phyloP scores from a whole-genome alignment of 2,888 invertebrate species.

The Clunio marinus region DNA sequence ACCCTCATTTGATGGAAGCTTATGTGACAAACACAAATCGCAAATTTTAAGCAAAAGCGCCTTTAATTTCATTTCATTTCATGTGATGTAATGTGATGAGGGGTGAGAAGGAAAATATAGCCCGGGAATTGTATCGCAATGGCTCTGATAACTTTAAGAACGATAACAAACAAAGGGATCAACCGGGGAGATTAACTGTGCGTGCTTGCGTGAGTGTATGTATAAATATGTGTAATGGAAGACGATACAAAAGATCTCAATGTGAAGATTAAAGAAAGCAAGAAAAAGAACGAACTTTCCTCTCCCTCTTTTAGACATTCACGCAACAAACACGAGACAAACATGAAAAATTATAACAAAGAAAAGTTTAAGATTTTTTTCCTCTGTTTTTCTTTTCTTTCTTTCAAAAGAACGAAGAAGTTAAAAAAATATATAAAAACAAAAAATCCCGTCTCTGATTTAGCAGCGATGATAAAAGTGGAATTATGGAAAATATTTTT shows the following conservation, averaged over 20 bases:
- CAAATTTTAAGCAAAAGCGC: not conserved
- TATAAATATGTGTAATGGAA: not conserved
- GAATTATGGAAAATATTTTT: conserved; percentile 25
- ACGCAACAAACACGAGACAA: not conserved
- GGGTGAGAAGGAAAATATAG: not conserved
- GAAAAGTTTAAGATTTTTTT: not conserved
- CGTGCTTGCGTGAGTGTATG: too few species aligned
- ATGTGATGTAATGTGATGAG: not conserved
- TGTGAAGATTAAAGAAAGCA: conserved; percentile 11
- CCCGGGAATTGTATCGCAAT: not conserved
- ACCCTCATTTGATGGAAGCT: not conserved
- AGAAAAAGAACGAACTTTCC: too few species aligned
- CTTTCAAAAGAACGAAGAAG: not conserved
- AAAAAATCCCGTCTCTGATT: too few species aligned
- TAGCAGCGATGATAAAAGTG: conserved; percentile 27
- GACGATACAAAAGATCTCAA: not conserved
- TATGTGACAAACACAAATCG: not conserved
- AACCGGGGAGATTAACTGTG: not conserved
- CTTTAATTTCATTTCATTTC: conserved; percentile 23
- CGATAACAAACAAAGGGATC: conserved; percentile 25
- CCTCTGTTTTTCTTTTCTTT: not conserved
- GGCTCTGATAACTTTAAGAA: conserved; percentile 10
- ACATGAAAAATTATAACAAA: conserved; percentile 7
- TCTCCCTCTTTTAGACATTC: not conserved
- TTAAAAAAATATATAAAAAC: not conserved